Conservation (phyloP, 2,113 vertebrate species). For the Lagopus muta region DNA sequence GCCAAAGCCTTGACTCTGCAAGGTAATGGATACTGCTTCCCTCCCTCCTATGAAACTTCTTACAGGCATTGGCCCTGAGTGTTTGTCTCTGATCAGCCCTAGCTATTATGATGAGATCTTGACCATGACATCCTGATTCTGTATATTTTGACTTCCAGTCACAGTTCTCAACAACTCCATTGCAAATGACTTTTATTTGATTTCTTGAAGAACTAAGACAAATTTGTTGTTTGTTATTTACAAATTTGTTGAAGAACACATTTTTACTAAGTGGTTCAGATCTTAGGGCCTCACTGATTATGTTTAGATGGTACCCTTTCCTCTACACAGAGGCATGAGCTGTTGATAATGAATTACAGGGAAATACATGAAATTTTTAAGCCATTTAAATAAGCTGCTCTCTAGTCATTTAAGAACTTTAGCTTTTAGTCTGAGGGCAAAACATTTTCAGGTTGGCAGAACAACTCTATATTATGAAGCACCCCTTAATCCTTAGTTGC, state of each 20-base stretch:
- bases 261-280: not conserved
- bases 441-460: not conserved
- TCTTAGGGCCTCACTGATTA: not conserved
- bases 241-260: not conserved
- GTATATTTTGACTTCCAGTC: not conserved
- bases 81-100: not conserved
- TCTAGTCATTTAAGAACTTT: not conserved
- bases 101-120: not conserved
- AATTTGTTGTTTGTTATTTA: not conserved
- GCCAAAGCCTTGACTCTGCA: not conserved
- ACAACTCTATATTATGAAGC: not conserved
- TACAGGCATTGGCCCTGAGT: not conserved
- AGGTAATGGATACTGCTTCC: not conserved
- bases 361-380: not conserved
- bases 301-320: not conserved
- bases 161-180: accelerated
- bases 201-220: not conserved
- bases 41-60: not conserved
- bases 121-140: not conserved
- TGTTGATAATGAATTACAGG: not conserved
- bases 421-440: not conserved
- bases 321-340: not conserved
- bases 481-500: not conserved
- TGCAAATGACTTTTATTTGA: not conserved
- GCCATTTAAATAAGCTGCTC: not conserved